A percentile compares a stretch with the other conserved stretches of the same genome.
These are phyloP conservation scores for Schlechtendalia chinensis DNA, from an alignment of 1,140 invertebrate species.

Conservation along the genomic window DNA sequence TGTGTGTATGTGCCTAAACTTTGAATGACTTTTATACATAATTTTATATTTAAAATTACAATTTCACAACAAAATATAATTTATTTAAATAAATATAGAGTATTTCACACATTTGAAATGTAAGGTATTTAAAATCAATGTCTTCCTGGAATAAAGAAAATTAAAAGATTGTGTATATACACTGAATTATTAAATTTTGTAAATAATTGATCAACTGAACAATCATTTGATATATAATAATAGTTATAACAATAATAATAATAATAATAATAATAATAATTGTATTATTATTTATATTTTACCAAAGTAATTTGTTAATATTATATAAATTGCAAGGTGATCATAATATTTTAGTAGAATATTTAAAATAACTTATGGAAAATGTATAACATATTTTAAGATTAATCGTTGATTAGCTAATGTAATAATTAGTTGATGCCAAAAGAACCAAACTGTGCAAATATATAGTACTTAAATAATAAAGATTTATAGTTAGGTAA, in stretches of 20 bases:
- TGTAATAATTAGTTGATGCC: not conserved
- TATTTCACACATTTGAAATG: not conserved
- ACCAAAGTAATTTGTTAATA: slow-evolving; percentile 16
- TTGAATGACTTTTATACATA: not conserved
- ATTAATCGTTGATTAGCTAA: not conserved
- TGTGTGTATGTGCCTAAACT: not conserved
- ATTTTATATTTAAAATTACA: not conserved
- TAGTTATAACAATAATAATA: not conserved
- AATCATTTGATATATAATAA: slow-evolving; percentile 2
- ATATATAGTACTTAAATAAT: slow-evolving; percentile 15
- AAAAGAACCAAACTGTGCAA: slow-evolving; percentile 15
- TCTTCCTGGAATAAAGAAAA: slow-evolving; percentile 8
- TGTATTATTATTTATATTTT: slow-evolving; percentile 2
- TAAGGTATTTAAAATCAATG: slow-evolving; percentile 14
- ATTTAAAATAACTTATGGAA: not conserved
- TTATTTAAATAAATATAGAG: not conserved
- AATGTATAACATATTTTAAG: not conserved
- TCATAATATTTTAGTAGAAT: not conserved
- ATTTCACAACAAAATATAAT: not conserved
- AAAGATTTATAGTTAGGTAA: not conserved
- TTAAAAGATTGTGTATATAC: slow-evolving; percentile 9
- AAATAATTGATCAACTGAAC: slow-evolving; percentile 22
- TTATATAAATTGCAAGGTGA: not conserved
- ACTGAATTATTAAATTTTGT: slow-evolving; percentile 22
- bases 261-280: not conserved